A percentile compares a stretch with the other conserved stretches of the same genome.
phyloP scores from a whole-genome alignment of 37 sponge, comb jelly and placozoan species.

The Amphimedon queenslandica region DNA sequence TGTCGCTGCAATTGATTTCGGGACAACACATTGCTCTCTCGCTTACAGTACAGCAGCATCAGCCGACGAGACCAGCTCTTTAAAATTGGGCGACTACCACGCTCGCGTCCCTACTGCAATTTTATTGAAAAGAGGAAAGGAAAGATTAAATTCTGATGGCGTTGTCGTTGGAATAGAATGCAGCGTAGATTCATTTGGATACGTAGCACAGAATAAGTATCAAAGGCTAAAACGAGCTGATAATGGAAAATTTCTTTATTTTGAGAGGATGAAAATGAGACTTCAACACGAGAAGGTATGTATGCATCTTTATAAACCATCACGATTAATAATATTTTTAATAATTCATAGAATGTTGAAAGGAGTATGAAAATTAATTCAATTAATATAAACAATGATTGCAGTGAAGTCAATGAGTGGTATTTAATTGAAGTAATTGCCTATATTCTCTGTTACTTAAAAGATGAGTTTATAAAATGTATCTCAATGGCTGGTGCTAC shows the following conservation, averaged over 20 bases:
- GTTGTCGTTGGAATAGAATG: not conserved
- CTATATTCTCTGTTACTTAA: conserved; percentile 29
- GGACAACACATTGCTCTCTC: conserved; percentile 41
- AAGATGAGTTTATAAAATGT: conserved; percentile 18
- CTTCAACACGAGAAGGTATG: conserved; percentile 33
- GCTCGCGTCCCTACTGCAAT: conserved; percentile 38
- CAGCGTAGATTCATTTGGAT: conserved; percentile 21
- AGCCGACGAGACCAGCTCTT: not conserved
- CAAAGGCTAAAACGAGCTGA: conserved; percentile 1
- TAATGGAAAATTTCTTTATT: conserved; percentile 4
- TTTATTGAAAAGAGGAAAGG: conserved; percentile 19
- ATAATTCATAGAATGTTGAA: conserved; percentile 14
- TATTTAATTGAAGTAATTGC: conserved; percentile 46
- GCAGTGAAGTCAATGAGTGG: too few species aligned
- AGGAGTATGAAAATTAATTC: conserved; percentile 24
- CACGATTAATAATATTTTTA: not conserved
- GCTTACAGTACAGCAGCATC: conserved; percentile 15
- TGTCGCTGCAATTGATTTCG: conserved; percentile 50
- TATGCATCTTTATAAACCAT: not conserved
- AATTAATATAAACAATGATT: conserved; percentile 19
- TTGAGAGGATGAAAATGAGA: conserved; percentile 53
- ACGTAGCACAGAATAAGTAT: conserved; percentile 20
- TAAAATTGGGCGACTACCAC: not conserved
- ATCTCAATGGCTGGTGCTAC: not conserved
- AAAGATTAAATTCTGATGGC: not conserved